Evolutionary conservation across 2,888 invertebrate genomes (phyloP).

Genomic region (Cephus spinipes): DNA sequence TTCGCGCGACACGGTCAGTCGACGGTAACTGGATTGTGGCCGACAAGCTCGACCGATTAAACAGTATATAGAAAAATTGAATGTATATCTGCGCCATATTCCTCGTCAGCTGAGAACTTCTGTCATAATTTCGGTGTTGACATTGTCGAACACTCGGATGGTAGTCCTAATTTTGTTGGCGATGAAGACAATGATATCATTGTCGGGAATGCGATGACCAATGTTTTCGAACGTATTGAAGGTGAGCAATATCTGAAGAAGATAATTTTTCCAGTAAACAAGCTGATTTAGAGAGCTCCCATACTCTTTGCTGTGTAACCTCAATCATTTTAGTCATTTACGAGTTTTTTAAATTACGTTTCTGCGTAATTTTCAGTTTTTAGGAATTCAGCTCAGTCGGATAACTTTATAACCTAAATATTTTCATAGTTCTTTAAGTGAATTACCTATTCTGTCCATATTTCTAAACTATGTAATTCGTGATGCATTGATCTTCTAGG

Average conservation of each 20-base stretch:
- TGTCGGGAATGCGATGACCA: slow-evolving; percentile 36
- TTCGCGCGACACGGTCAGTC: background rate
- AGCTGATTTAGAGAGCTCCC: slow-evolving; percentile 12
- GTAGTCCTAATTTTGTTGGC: slow-evolving; percentile 14
- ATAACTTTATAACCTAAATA: background rate
- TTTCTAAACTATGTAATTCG: background rate
- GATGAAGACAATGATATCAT: slow-evolving; percentile 25
- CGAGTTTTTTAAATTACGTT: background rate
- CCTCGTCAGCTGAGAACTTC: slow-evolving; percentile 19
- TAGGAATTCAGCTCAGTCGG: background rate
- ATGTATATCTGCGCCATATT: slow-evolving; percentile 7
- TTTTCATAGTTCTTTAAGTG: background rate
- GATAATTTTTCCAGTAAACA: slow-evolving; percentile 21
- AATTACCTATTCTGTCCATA: background rate
- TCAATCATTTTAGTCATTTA: background rate
- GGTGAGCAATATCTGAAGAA: slow-evolving; percentile 33
- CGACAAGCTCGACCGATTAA: background rate
- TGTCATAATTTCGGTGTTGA: slow-evolving; percentile 30
- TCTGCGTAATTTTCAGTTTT: background rate
- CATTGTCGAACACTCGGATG: background rate
- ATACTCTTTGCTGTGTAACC: slow-evolving; percentile 3
- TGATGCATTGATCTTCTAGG: background rate
- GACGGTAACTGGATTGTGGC: background rate
- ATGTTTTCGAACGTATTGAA: slow-evolving; percentile 45
- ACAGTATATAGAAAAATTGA: background rate